Evolutionary conservation across 92 coral and sea anemone genomes (phyloP).

Genomic region (Zoanthus gigantus): DNA sequence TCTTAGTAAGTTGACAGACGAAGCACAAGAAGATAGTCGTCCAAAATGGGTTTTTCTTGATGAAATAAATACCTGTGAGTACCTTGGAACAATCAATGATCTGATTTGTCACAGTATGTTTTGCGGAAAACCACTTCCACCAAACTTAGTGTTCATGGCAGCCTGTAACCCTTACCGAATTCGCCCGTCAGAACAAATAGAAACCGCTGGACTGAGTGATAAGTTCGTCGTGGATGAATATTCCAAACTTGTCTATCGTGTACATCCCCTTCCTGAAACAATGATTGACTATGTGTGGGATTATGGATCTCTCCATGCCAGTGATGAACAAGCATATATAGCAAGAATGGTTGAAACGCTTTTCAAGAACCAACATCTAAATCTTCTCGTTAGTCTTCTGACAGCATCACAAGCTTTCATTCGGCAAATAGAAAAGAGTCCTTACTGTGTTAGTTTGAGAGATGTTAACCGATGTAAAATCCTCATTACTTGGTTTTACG

Average conservation of each 20-base stretch:
- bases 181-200: slow-evolving; percentile 80
- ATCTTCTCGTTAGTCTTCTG: slow-evolving; percentile 72
- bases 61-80: slow-evolving; percentile 96
- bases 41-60: slow-evolving; percentile 91
- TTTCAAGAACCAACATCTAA: slow-evolving; percentile 44
- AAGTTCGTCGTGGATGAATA: slow-evolving; percentile 85
- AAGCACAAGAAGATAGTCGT: slow-evolving; percentile 60
- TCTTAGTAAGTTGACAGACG: slow-evolving; percentile 53
- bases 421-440: slow-evolving; percentile 73
- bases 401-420: slow-evolving; percentile 83
- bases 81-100: slow-evolving; percentile 89
- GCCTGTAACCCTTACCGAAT: slow-evolving; percentile 98
- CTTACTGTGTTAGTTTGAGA: slow-evolving; percentile 91
- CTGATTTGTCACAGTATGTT: slow-evolving; percentile 88
- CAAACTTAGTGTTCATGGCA: slow-evolving; percentile 88
- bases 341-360: slow-evolving; percentile 87
- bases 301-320: slow-evolving; percentile 80
- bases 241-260: slow-evolving; percentile 93
- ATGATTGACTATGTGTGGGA: slow-evolving; percentile 99
- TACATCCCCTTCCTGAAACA: slow-evolving; percentile 97
- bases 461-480: slow-evolving; percentile 86
- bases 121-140: slow-evolving; percentile 74
- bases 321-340: slow-evolving; percentile 88
- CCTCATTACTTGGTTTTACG: slow-evolving; percentile 82
- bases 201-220: slow-evolving; percentile 95